A percentile compares a stretch with the other conserved stretches of the same genome.
These are phyloP conservation scores for Pterois miles DNA, from an alignment of 2,797 vertebrate genomes.

Conservation along the genomic window DNA sequence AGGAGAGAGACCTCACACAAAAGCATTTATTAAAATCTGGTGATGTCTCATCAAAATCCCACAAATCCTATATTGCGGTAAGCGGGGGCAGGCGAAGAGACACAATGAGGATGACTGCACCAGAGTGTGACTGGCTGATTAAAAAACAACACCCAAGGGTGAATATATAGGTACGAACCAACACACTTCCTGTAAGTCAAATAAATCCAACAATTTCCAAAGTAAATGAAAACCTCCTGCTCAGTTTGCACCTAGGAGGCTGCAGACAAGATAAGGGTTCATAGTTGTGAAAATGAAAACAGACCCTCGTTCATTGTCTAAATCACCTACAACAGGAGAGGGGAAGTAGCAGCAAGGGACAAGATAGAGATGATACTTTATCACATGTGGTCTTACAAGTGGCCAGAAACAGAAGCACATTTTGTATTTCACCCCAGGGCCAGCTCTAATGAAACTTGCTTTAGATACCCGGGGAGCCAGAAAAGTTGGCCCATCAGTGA, in stretches of 20 bases:
- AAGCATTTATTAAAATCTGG: conserved; percentile 46
- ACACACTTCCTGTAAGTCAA: neutral
- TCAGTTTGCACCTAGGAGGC: neutral
- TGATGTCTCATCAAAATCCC: conserved; percentile 41
- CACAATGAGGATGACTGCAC: conserved; percentile 16
- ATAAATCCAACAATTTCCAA: conserved; percentile 21
- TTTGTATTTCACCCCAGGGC: neutral
- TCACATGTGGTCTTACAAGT: neutral
- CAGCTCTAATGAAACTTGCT: neutral
- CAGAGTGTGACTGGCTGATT: conserved; percentile 21
- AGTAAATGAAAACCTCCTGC: conserved; percentile 12
- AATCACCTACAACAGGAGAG: neutral
- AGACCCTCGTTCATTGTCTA: conserved; percentile 10
- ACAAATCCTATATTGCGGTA: conserved; percentile 24
- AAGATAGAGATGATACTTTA: neutral
- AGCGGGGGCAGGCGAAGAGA: neutral
- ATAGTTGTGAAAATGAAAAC: neutral
- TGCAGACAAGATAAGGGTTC: neutral
- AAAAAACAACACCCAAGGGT: conserved; percentile 31
- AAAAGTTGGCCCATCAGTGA: neutral
- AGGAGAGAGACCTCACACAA: conserved; percentile 21
- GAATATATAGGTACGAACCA: neutral
- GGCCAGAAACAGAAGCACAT: neutral
- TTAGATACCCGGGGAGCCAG: neutral
- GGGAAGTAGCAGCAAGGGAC: neutral